Conservation (phyloP, 2,888 invertebrate genomes). For the Tortrix viridana region DNA sequence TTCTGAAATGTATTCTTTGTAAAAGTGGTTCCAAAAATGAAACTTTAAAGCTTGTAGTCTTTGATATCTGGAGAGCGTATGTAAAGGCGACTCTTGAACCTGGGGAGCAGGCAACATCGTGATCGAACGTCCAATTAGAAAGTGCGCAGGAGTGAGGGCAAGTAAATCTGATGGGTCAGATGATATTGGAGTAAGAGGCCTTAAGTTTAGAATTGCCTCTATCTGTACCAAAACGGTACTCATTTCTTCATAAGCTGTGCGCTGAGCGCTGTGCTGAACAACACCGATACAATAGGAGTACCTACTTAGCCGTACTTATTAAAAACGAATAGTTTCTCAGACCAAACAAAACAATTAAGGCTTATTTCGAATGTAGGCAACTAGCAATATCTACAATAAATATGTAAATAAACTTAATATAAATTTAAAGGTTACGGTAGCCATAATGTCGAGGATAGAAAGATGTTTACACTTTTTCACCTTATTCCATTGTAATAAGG, state of each 20-base stretch:
- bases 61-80: neutral
- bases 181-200: slow-evolving; percentile 9
- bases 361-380: no score
- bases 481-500: no score
- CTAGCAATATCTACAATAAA: no score
- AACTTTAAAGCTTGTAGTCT: neutral
- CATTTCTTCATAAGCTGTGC: slow-evolving; percentile 10
- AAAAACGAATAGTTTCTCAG: no score
- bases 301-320: no score
- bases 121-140: slow-evolving; percentile 9
- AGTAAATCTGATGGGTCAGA: slow-evolving; percentile 6
- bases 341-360: no score
- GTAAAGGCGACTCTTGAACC: neutral
- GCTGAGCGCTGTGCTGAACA: no score
- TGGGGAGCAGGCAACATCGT: slow-evolving; percentile 4
- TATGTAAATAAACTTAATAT: no score
- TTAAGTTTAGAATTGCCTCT: slow-evolving; percentile 1
- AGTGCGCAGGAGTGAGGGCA: slow-evolving; percentile 9
- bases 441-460: no score
- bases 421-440: no score
- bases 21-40: slow-evolving; percentile 6
- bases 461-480: no score
- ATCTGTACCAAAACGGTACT: neutral
- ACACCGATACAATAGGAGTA: no score
- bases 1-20: slow-evolving; percentile 10